Evolutionary conservation across 2,113 vertebrate species (phyloP).

Genomic region (Datnioides undecimradiatus): DNA sequence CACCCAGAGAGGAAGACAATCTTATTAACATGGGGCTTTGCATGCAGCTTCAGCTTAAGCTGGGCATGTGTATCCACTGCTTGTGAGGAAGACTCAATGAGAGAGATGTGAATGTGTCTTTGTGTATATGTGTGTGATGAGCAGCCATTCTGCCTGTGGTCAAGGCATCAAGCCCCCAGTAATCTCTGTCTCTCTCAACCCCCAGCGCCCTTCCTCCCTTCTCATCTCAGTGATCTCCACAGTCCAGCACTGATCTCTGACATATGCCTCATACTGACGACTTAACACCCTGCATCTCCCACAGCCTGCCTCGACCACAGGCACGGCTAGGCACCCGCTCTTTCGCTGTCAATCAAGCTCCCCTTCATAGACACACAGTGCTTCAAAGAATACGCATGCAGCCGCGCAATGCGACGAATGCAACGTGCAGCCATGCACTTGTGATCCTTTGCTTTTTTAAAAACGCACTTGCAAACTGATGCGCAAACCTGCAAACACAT

Average conservation of each 20-base stretch:
- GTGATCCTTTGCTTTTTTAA: constrained; percentile 37
- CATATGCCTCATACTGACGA: constrained; percentile 78
- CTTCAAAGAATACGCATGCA: constrained; percentile 39
- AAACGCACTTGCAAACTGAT: constrained; percentile 14
- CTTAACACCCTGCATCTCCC: constrained; percentile 72
- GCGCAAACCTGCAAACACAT: constrained; percentile 8
- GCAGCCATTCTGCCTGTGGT: constrained; percentile 53
- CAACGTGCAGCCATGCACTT: neutral
- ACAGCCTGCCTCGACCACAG: constrained; percentile 62
- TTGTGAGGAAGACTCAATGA: constrained; percentile 27
- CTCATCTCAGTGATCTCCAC: constrained; percentile 63
- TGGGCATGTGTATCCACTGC: constrained; percentile 6
- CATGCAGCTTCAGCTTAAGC: constrained; percentile 35
- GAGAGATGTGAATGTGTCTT: constrained; percentile 6
- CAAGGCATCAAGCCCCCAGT: constrained; percentile 58
- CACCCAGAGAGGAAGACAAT: constrained; percentile 50
- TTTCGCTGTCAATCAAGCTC: constrained; percentile 59
- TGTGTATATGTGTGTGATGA: constrained; percentile 30
- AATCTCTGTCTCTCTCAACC: constrained; percentile 59
- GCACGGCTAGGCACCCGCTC: constrained; percentile 47
- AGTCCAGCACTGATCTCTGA: constrained; percentile 71
- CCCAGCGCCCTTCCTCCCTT: constrained; percentile 35
- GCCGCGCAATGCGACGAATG: constrained; percentile 48
- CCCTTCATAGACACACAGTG: neutral
- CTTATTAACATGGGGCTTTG: constrained; percentile 60